Evolutionary conservation across 1,140 invertebrate genomes (phyloP), one percentile per base, ranked within the genome.

Genomic region (Whitmania pigra): DNA sequence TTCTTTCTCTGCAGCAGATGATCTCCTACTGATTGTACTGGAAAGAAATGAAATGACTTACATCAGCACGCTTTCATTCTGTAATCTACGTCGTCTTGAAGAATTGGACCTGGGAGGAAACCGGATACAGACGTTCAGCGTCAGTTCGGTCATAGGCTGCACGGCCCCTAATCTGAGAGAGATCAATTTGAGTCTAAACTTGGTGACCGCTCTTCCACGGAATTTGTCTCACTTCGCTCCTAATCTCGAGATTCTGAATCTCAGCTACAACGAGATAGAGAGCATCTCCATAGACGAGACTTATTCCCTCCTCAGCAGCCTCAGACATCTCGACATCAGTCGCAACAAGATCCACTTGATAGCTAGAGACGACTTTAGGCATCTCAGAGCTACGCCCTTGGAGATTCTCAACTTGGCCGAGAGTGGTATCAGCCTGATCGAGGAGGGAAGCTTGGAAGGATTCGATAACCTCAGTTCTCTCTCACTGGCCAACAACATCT

Each of bases 21-120:
- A 36, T 7, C 67, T 76, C 27, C 43, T 68, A 25, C 40, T 70
- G 43, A 40, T 75, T 18, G 67, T 55, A 36, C 43, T 73, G 27
- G 40, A 71, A n/a, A 53, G 66, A 20, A 73, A 70, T n/a, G 40
- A 76, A 60, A 53, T 78, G 36, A 73, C 71, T 22, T 25, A n/a
- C n/a, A 20, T 72, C 17, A 69, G 49, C 40, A 68, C 73, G 3
- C 15, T 17, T 25, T 67, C 55, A 22, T 72, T 74, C 66, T 71
- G 73, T 53, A 27, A 67, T 43, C 71, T 74, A 2, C 22, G 20
- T 15, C 60, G 25, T 2, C 67, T 74, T 9, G 63, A 74, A 53
- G 60, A 72, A 17, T 53, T 74, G 60, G 49, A 74, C 36, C 66
- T 74, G 5, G 70, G 70, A 11, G 63, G 71, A 57, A 74, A 74